Evolutionary conservation across 2,797 vertebrate species (phyloP), one percentile per base, ranked within the genome.

Genomic region (Ptychobarbus kaznakovi): DNA sequence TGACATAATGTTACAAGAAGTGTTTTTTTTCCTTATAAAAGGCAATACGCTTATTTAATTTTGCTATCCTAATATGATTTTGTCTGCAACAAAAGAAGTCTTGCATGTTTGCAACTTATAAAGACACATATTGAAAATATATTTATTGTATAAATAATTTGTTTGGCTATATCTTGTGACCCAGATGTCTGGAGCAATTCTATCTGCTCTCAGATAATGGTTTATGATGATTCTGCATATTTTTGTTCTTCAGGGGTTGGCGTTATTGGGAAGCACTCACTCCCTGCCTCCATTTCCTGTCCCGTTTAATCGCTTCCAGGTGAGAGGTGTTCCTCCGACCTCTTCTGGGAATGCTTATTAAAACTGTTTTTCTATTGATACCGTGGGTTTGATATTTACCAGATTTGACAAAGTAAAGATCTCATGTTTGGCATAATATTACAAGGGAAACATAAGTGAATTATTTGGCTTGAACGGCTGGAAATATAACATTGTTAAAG

Each of bases 401-500:
- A 92, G 91, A 86, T 94, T 89, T 93, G 95, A 95, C 94, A 94
- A 92, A 94, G 92, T 91, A 92, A 94, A 94, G 93, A 94, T 94
- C 92, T 95, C 93, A 93, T 94, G 93, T 94, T 95, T 94, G 94
- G 94, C 92, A 83, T 94, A 92, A 92, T 89, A 87, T 94, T 94
- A 95, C 93, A 93, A 91, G 91, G 86, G 93, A 94, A 94, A 94
- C 94, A 94, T 90, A 89, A 93, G 91, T 89, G 90, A 93, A 91
- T 92, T 91, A 91, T 94, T 94, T 94, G 93, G 92, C 93, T 90
- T 92, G 88, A 89, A 89, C 77, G 85, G 88, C 91, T 92, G 92
- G 90, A 94, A 93, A 94, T 89, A 88, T 88, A 90, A 90, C 91
- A 90, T 89, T 92, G 92, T 93, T 92, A 93, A 94, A 92, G 92